Evolutionary conservation across 2,888 invertebrate genomes (phyloP).

Genomic region (Criorhina ranunculi): DNA sequence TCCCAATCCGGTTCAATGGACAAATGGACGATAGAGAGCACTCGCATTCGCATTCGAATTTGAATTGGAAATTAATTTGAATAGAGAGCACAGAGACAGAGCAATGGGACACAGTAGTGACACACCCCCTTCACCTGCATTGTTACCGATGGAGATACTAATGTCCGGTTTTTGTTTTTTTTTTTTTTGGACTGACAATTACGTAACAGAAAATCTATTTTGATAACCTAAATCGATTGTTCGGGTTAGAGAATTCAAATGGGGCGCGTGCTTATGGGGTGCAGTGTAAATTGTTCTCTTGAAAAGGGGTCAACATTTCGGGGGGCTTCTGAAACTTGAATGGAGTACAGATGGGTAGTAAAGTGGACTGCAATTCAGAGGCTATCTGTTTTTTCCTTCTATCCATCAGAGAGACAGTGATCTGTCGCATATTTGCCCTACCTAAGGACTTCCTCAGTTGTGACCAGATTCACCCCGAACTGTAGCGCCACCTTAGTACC

Average conservation of each 20-base stretch:
- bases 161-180: conserved; percentile 64
- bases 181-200: conserved; percentile 44
- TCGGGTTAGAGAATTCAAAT: conserved; percentile 20
- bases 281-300: conserved; percentile 11
- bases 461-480: no score
- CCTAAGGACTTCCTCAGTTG: no score
- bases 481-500: no score
- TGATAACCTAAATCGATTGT: conserved; percentile 69
- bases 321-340: background rate
- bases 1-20: conserved; percentile 42
- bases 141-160: conserved; percentile 48
- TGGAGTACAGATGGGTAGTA: no score
- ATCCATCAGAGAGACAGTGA: no score
- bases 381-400: no score
- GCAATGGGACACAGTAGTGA: conserved; percentile 36
- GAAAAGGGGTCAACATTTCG: conserved; percentile 36
- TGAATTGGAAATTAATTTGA: conserved; percentile 22
- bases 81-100: conserved; percentile 13
- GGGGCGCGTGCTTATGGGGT: conserved; percentile 27
- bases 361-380: no score
- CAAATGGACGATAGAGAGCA: conserved; percentile 18
- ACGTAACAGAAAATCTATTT: conserved; percentile 66
- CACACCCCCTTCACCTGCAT: conserved; percentile 44
- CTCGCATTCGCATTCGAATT: conserved; percentile 25
- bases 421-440: no score